Conservation (phyloP, 2,797 vertebrate genomes). For the Labeo calbasu region DNA sequence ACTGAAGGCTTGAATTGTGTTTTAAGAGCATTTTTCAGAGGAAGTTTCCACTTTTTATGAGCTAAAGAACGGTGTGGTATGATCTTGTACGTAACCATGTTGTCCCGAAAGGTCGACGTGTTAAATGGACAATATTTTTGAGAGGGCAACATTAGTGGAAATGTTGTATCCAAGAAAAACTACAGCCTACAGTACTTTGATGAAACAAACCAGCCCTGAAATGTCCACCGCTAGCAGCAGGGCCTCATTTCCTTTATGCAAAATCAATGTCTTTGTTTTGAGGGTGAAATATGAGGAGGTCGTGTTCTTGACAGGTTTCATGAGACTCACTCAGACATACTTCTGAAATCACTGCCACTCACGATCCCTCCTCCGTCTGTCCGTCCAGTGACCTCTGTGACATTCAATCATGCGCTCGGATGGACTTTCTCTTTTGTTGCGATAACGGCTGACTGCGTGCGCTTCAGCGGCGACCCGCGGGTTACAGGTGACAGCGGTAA, state of each 20-base stretch:
- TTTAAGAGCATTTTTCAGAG: not conserved
- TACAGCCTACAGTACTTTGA: not conserved
- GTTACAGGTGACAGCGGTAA: conserved; percentile 35
- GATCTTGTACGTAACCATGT: not conserved
- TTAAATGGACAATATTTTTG: not conserved
- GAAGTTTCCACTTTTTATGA: not conserved
- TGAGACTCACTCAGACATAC: not conserved
- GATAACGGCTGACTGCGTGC: conserved; percentile 62
- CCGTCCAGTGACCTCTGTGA: conserved; percentile 56
- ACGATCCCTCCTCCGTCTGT: conserved; percentile 29
- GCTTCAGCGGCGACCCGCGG: conserved; percentile 59
- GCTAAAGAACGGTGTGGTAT: not conserved
- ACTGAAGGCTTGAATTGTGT: too few species aligned
- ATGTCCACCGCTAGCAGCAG: not conserved
- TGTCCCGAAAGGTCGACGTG: not conserved
- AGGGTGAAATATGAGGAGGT: not conserved
- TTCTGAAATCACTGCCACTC: not conserved
- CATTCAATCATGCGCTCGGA: conserved; percentile 67
- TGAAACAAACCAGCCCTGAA: not conserved
- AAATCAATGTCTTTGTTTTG: not conserved
- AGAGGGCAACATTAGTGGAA: not conserved
- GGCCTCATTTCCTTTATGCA: not conserved
- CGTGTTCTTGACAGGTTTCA: not conserved
- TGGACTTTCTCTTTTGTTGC: conserved; percentile 61
- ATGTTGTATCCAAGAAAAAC: not conserved